A percentile compares a stretch with the other conserved stretches of the same genome.
Conservation (phyloP, 92 coral and sea anemone genomes). For the Montipora capitata region DNA sequence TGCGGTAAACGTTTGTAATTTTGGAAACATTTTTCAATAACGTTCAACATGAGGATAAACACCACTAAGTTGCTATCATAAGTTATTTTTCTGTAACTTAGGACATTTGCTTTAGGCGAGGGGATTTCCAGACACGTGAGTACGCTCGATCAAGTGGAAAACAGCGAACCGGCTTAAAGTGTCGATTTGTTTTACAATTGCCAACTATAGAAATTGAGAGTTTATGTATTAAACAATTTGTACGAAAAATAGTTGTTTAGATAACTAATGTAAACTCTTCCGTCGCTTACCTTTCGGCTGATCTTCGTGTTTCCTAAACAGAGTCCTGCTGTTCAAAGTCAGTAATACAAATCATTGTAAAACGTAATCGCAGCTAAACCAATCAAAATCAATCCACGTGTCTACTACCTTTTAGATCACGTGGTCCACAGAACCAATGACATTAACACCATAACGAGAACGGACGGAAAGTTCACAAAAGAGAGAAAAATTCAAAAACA, state of each 20-base stretch:
- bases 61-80: no score
- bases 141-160: neutral
- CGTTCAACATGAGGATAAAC: no score
- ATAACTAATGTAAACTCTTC: conserved; percentile 1
- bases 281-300: conserved; percentile 26
- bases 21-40: no score
- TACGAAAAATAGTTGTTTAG: neutral
- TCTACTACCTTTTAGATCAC: conserved; percentile 8
- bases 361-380: conserved; percentile 19
- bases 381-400: conserved; percentile 44
- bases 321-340: conserved; percentile 46
- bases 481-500: no score
- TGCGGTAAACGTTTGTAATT: no score
- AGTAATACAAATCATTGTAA: neutral
- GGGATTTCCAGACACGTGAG: neutral
- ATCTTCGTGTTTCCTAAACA: neutral
- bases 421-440: neutral
- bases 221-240: neutral
- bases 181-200: neutral
- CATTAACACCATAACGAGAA: neutral
- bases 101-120: neutral
- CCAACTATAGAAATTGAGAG: neutral
- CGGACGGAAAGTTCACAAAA: neutral
- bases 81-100: no score
- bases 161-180: neutral